Conservation (phyloP, 2,113 vertebrate genomes). For the Chamaetylas fuelleborni region DNA sequence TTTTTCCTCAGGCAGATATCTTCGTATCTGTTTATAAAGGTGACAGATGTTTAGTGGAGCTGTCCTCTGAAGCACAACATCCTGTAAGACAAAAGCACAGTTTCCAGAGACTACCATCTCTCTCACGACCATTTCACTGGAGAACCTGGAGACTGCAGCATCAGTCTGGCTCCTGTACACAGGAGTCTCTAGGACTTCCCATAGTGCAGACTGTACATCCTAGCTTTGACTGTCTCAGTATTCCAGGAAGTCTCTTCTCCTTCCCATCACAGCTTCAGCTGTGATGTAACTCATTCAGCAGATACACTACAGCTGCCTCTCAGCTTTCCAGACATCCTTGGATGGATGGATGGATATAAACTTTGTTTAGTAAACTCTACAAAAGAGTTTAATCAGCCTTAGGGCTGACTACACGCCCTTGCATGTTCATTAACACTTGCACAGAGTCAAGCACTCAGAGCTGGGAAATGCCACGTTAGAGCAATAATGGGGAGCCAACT, state of each 20-base stretch:
- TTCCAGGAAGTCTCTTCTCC: background rate
- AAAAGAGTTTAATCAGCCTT: background rate
- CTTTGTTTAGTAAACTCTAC: background rate
- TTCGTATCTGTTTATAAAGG: background rate
- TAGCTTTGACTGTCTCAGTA: accelerated
- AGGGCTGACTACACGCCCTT: background rate
- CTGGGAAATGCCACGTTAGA: background rate
- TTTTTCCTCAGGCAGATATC: background rate
- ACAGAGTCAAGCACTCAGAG: background rate
- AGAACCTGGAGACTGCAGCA: background rate
- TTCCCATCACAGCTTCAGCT: background rate
- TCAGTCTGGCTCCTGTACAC: accelerated
- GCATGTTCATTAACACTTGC: background rate
- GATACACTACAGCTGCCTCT: background rate
- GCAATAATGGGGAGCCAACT: background rate
- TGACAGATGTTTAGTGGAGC: background rate
- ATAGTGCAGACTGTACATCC: background rate
- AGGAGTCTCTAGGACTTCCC: background rate
- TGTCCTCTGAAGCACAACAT: background rate
- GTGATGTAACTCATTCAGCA: background rate
- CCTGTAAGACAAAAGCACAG: background rate
- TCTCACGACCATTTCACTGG: background rate
- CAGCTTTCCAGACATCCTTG: accelerated
- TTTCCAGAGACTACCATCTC: background rate
- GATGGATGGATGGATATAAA: background rate